Conservation (phyloP, 1,140 invertebrate species). For the Bombus cullumanus region DNA sequence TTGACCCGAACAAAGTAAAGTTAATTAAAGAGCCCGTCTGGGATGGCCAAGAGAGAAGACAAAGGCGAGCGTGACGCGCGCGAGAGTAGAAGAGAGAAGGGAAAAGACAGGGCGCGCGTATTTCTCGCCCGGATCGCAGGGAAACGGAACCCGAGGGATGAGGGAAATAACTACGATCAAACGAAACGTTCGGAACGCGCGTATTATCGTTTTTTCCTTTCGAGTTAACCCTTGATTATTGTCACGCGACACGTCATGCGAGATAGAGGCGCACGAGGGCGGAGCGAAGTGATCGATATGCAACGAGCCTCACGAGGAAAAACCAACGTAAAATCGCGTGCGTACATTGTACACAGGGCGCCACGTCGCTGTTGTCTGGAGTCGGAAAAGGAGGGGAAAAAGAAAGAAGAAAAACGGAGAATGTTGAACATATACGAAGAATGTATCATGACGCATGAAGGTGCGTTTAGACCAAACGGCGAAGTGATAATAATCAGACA, state of each 20-base stretch:
- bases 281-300: constrained; percentile 58
- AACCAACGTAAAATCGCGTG: constrained; percentile 52
- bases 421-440: not conserved
- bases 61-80: not conserved
- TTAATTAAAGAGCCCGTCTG: constrained; percentile 65
- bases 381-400: not conserved
- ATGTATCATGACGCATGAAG: not conserved
- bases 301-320: constrained; percentile 45
- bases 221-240: constrained; percentile 65
- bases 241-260: constrained; percentile 65
- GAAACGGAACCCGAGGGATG: no score
- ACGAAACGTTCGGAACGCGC: constrained; percentile 40
- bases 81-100: not conserved
- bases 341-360: constrained; percentile 26
- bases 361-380: not conserved
- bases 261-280: constrained; percentile 40
- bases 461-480: not conserved
- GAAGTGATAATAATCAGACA: no score
- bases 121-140: constrained; percentile 26
- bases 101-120: constrained; percentile 9
- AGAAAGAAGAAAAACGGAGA: not conserved
- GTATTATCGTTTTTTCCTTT: constrained; percentile 47
- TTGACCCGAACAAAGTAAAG: constrained; percentile 58
- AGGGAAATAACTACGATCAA: constrained; percentile 45
- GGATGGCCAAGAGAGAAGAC: constrained; percentile 3